Conservation (phyloP, 2,888 invertebrate genomes). For the Chironomus riparius region DNA sequence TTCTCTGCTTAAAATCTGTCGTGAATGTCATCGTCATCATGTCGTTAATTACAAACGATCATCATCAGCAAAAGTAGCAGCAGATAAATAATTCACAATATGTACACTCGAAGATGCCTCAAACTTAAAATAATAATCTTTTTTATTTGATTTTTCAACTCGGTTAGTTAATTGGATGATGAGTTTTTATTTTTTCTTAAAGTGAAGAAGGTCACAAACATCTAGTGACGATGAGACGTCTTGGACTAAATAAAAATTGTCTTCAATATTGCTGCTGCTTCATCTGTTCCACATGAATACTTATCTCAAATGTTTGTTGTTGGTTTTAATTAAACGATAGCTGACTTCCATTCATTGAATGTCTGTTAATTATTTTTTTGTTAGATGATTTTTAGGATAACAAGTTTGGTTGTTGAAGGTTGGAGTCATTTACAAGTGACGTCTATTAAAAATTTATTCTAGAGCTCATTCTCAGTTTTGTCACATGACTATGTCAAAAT, state of each 20-base stretch:
- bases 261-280: neutral
- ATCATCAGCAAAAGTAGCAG: neutral
- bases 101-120: neutral
- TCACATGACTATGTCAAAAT: no score
- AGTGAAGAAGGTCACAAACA: conserved; percentile 16
- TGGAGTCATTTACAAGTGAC: no score
- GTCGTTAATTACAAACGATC: neutral
- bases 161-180: conserved; percentile 22
- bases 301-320: neutral
- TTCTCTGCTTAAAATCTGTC: neutral
- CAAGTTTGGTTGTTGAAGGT: no score
- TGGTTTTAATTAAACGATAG: neutral
- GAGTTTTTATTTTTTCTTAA: conserved; percentile 5
- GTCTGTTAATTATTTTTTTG: neutral
- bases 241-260: neutral
- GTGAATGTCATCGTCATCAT: neutral
- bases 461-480: no score
- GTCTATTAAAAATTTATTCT: no score
- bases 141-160: conserved; percentile 9
- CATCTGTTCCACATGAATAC: neutral
- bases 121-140: neutral
- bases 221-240: neutral
- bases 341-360: neutral
- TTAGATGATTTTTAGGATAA: no score
- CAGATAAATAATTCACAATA: neutral